Conservation (phyloP, 2,888 invertebrate genomes). For the Stratiomys singularior region DNA sequence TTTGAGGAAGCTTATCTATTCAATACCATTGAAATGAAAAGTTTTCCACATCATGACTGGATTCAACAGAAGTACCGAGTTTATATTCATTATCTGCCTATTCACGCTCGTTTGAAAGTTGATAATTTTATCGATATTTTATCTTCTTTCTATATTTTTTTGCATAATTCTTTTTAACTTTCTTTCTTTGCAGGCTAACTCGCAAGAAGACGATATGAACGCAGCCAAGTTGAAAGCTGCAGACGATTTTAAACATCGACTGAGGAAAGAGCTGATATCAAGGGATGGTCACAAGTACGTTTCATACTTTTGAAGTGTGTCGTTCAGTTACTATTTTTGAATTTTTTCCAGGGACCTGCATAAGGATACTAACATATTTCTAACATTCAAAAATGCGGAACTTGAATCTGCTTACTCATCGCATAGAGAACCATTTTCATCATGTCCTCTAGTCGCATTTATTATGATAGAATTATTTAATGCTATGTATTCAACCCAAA, state of each 20-base stretch:
- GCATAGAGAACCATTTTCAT: slow-evolving; percentile 74
- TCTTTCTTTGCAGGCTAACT: slow-evolving; percentile 46
- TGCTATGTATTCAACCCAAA: slow-evolving; percentile 68
- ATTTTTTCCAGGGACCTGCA: slow-evolving; percentile 69
- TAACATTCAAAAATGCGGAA: slow-evolving; percentile 74
- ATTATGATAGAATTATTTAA: slow-evolving; percentile 71
- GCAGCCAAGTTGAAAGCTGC: slow-evolving; percentile 55
- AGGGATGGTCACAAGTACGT: slow-evolving; percentile 82
- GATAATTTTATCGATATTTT: too few species aligned
- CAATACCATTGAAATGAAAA: too few species aligned
- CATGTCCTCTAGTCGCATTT: slow-evolving; percentile 72
- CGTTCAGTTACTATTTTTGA: neutral
- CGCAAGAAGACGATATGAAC: slow-evolving; percentile 49
- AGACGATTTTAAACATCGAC: slow-evolving; percentile 82
- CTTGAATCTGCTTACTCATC: slow-evolving; percentile 75
- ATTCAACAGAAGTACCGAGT: too few species aligned
- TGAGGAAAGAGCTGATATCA: slow-evolving; percentile 85
- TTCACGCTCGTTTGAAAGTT: too few species aligned
- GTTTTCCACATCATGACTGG: too few species aligned
- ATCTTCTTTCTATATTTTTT: too few species aligned
- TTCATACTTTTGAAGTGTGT: neutral
- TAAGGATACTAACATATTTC: slow-evolving; percentile 73
- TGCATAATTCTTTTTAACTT: neutral
- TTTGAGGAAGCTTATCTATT: too few species aligned
- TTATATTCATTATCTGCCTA: too few species aligned